These are phyloP conservation scores for Notechis scutatus DNA, from an alignment of 2,113 vertebrate genomes.

Conservation along the genomic window DNA sequence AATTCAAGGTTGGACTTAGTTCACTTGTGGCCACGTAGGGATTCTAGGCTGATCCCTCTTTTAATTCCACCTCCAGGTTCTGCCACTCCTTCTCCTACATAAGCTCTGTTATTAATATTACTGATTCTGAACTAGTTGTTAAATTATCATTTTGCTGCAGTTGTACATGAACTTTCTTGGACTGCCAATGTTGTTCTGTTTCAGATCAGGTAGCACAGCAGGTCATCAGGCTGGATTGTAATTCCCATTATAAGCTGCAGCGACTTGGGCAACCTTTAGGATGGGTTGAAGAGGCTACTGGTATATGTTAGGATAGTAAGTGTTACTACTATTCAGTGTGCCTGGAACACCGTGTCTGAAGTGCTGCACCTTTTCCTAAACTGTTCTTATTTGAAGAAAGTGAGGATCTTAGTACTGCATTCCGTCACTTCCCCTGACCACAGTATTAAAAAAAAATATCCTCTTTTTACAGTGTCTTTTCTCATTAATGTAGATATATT, in stretches of 20 bases:
- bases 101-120: not conserved
- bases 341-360: not conserved
- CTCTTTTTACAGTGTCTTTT: slow-evolving; percentile 59
- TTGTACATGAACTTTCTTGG: slow-evolving; percentile 42
- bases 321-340: not conserved
- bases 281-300: slow-evolving; percentile 18
- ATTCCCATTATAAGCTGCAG: not conserved
- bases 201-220: not conserved
- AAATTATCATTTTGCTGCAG: slow-evolving; percentile 23
- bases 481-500: slow-evolving; percentile 72
- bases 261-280: not conserved
- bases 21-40: not conserved
- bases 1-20: not conserved
- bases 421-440: slow-evolving; percentile 54
- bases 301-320: not conserved
- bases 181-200: not conserved
- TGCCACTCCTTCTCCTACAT: not conserved
- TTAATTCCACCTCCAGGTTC: not conserved
- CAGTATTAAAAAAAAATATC: slow-evolving; percentile 50
- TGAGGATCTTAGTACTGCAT: slow-evolving; percentile 41
- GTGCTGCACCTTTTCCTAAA: slow-evolving; percentile 53
- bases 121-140: slow-evolving; percentile 15
- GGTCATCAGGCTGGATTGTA: not conserved
- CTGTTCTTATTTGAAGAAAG: slow-evolving; percentile 49
- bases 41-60: not conserved